A percentile compares a stretch with the other conserved stretches of the same genome.
Conservation (phyloP, 2,113 vertebrate species). For the Microcebus tavaratra region DNA sequence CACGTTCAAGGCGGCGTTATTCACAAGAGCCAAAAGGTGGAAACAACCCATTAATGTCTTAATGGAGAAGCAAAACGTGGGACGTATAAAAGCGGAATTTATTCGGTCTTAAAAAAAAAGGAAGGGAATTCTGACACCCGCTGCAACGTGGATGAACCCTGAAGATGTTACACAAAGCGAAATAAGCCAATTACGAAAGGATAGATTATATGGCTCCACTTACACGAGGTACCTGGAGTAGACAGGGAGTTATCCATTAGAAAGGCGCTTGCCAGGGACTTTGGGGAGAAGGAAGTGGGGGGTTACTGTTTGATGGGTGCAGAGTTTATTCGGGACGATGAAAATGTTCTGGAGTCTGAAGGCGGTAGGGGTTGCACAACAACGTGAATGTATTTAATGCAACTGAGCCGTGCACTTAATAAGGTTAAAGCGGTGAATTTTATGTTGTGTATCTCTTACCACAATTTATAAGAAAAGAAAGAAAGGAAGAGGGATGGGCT, state of each 20-base stretch:
- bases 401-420: too few relatives aligned
- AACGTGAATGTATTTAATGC: not conserved
- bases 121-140: too few relatives aligned
- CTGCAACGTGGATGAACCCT: too few relatives aligned
- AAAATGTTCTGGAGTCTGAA: not conserved
- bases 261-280: not conserved
- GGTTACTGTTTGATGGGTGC: accelerated
- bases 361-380: too few relatives aligned
- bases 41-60: not conserved
- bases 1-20: not conserved
- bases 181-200: not conserved
- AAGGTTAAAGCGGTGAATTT: not conserved
- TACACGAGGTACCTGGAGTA: too few relatives aligned
- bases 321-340: not conserved
- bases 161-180: not conserved
- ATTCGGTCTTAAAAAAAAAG: not conserved
- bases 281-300: not conserved
- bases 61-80: not conserved
- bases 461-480: not conserved
- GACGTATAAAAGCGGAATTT: not conserved
- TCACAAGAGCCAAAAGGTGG: not conserved
- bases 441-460: not conserved
- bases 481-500: not conserved
- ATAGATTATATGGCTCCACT: not conserved
- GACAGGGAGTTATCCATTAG: not conserved